Evolutionary conservation across 1,140 invertebrate genomes (phyloP), one percentile per base, ranked within the genome.

Genomic region (Neodiprion virginianus): DNA sequence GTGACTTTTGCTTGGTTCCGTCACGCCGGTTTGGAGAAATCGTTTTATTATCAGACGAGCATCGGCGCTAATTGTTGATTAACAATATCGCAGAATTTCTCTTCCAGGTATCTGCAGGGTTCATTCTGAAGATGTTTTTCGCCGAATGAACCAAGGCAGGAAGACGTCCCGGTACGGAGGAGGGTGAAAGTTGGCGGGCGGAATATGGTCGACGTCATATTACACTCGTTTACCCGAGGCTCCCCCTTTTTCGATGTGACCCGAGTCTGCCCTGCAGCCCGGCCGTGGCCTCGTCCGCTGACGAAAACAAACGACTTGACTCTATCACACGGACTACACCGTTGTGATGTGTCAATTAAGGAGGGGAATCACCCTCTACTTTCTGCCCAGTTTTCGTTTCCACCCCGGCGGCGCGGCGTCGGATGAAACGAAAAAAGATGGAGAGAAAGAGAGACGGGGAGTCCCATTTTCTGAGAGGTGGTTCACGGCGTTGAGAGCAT

Each of bases 261-360:
- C 53, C 53, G 53, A 61, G 53, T 61, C 53, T 12, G 53, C 53
- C 53, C n/a, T 61, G 28, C 28, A 40, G 28, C 2, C 28, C 5
- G 28, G 28, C 28, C 28, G 28, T 5, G 28, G 28, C 28, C 28
- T 40, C 28, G 1, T 7, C 28, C 53, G 53, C 8, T 61, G 53
- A 61, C 53, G 53, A 61, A 61, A 61, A 61, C 53, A 61, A 61
- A 61, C 53, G 53, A 61, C 53, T 61, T 61, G 53, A 61, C 53
- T 61, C 11, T 61, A 61, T 61, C 53, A 61, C 11, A 61, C n/a
- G 53, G 53, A 61, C 53, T 61, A 61, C n/a, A 61, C 53, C 53
- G 53, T 61, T 61, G 53, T 9, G 53, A 61, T 61, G 53, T 61
- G 53, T 61, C 53, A 61, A 61, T 61, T 61, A 61, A 61, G 53